These are phyloP conservation scores for Limnodromus scolopaceus DNA, from an alignment of 2,797 vertebrate species.

Conservation along the genomic window DNA sequence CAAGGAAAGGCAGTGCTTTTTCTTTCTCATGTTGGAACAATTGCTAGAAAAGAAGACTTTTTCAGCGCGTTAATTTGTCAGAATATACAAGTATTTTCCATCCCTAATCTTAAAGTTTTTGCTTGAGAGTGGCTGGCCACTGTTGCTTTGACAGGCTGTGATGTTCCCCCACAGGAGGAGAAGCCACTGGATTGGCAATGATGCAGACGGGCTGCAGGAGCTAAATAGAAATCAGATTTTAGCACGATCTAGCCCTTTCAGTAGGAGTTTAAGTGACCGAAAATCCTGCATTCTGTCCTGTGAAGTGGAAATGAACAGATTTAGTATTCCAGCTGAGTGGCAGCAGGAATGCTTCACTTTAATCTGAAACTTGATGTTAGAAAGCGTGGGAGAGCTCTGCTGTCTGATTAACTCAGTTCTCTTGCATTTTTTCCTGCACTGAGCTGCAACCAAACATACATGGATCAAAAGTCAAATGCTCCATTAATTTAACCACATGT, in stretches of 20 bases:
- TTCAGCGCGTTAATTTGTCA: background rate
- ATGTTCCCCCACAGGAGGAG: background rate
- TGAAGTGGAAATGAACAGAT: constrained; percentile 53
- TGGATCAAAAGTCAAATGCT: constrained; percentile 67
- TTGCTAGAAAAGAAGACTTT: background rate
- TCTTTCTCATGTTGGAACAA: background rate
- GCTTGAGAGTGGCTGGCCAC: background rate
- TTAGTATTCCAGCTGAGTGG: constrained; percentile 61
- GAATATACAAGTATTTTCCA: background rate
- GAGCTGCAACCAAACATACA: constrained; percentile 51
- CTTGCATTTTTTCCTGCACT: constrained; percentile 58
- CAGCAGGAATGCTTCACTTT: constrained; percentile 35
- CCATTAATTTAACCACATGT: constrained; percentile 62
- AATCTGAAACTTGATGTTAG: constrained; percentile 31
- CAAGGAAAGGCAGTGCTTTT: background rate
- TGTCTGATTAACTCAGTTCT: constrained; percentile 49
- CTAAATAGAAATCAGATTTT: constrained; percentile 16
- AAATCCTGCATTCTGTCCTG: constrained; percentile 38
- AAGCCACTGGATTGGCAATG: background rate
- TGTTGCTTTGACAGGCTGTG: background rate
- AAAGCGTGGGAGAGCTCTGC: constrained; percentile 54
- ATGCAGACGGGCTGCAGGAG: constrained; percentile 3
- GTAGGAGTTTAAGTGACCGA: background rate
- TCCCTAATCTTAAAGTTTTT: background rate
- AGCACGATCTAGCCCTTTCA: background rate